These are phyloP conservation scores for Drymodes brunneopygia DNA, from an alignment of 2,113 vertebrate genomes.

Conservation along the genomic window DNA sequence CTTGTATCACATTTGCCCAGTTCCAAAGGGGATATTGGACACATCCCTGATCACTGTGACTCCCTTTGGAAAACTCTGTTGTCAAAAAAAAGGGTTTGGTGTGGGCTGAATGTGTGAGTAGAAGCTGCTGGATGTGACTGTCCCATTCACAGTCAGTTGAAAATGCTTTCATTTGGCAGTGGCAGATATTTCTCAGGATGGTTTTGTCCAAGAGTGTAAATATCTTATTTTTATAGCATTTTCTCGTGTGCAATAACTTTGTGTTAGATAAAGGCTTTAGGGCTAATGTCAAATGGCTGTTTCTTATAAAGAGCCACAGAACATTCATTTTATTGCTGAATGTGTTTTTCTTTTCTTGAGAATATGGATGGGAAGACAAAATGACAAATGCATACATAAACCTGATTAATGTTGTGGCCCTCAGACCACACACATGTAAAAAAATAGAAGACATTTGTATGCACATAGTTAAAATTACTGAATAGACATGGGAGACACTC, in stretches of 20 bases:
- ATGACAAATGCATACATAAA: constrained; percentile 9
- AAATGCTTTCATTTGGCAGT: background rate
- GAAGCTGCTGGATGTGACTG: background rate
- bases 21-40: background rate
- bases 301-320: constrained; percentile 1
- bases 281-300: constrained; percentile 19
- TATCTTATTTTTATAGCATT: background rate
- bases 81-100: background rate
- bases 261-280: constrained; percentile 13
- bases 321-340: constrained; percentile 9
- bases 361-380: constrained; percentile 8
- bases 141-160: background rate
- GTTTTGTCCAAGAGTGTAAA: background rate
- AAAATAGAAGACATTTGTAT: background rate
- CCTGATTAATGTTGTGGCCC: background rate
- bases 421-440: background rate
- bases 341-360: constrained; percentile 23
- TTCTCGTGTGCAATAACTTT: background rate
- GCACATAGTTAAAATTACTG: background rate
- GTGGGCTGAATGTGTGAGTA: background rate
- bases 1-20: background rate
- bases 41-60: background rate
- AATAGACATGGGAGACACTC: background rate
- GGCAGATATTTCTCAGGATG: background rate
- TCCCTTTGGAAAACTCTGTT: background rate